These are phyloP conservation scores for Crotalus viridis DNA, from an alignment of 2,113 vertebrate genomes.

Conservation along the genomic window DNA sequence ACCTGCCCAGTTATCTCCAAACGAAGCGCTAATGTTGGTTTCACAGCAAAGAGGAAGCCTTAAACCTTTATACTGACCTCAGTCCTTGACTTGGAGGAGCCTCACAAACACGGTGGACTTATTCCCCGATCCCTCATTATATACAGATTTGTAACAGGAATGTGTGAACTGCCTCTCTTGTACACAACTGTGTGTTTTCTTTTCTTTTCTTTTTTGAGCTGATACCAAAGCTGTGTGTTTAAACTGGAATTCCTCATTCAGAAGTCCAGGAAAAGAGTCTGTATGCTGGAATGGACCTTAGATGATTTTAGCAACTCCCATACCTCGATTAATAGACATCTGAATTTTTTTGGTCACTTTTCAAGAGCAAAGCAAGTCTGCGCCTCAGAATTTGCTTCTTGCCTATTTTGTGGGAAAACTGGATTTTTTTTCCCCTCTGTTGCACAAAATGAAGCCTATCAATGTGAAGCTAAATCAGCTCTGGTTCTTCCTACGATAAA, in stretches of 20 bases:
- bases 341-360: not conserved
- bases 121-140: too few species aligned
- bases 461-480: not conserved
- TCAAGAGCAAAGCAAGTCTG: not conserved
- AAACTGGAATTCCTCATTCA: too few species aligned
- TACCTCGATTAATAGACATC: not conserved
- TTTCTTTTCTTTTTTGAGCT: not conserved
- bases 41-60: not conserved
- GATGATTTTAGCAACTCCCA: not conserved
- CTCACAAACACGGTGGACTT: not conserved
- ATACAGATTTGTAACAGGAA: not conserved
- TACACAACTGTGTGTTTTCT: not conserved
- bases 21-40: not conserved
- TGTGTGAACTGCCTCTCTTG: not conserved
- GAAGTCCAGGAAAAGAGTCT: not conserved
- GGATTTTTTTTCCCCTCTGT: fast-evolving
- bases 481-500: not conserved
- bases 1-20: not conserved
- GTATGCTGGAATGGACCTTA: not conserved
- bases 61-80: not conserved
- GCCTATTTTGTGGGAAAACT: not conserved
- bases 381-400: not conserved
- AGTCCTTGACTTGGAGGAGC: not conserved
- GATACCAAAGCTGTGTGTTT: not conserved
- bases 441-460: not conserved